Evolutionary conservation across 2,888 invertebrate species (phyloP).

Genomic region (Amphipoea lucens): DNA sequence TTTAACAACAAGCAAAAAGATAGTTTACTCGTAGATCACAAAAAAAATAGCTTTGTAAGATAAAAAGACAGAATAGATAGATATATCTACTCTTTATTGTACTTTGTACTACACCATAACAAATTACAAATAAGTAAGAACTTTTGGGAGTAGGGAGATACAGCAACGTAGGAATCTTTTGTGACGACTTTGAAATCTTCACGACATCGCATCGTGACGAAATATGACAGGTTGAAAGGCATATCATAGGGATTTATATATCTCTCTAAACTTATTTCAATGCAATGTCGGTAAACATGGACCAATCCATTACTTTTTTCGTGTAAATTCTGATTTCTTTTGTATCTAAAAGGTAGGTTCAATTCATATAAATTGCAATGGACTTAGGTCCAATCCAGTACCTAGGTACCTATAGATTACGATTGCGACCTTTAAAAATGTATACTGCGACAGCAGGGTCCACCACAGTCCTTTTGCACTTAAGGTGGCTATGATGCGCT

Average conservation of each 20-base stretch:
- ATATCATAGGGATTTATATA: neutral
- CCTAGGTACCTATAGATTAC: neutral
- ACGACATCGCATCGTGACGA: slow-evolving; percentile 12
- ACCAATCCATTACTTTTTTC: neutral
- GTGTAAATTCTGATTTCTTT: neutral
- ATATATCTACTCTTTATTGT: neutral
- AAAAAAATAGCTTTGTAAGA: neutral
- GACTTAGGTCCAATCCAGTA: neutral
- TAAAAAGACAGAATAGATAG: neutral
- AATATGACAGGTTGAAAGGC: slow-evolving; percentile 15
- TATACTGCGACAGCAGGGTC: neutral
- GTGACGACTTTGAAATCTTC: slow-evolving; percentile 30
- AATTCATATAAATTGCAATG: neutral
- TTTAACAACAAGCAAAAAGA: slow-evolving; percentile 4
- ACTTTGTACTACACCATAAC: neutral
- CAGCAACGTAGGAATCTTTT: neutral
- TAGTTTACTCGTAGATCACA: slow-evolving; percentile 8
- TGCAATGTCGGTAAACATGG: neutral
- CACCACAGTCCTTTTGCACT: neutral
- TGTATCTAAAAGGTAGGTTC: neutral
- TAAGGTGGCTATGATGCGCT: neutral
- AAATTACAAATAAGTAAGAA: neutral
- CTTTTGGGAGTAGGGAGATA: neutral
- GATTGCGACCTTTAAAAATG: neutral
- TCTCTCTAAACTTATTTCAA: neutral